phyloP scores from a whole-genome alignment of 1,140 invertebrate genomes.

The Panagrolaimus sp. region DNA sequence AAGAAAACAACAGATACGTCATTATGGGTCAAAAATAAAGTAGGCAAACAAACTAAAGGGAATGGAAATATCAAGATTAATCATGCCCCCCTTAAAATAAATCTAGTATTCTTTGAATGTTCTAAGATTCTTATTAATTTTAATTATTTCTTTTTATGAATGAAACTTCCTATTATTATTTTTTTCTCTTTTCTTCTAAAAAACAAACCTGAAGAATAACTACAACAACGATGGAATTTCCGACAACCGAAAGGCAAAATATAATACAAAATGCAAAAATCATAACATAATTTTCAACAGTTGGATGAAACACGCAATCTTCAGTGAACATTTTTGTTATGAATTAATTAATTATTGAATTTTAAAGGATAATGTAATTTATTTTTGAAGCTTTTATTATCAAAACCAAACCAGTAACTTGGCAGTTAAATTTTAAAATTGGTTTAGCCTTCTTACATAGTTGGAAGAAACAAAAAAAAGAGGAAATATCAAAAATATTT shows the following conservation, averaged over 20 bases:
- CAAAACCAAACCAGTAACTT: neutral
- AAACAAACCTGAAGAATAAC: conserved; percentile 46
- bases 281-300: conserved; percentile 47
- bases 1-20: too few species aligned
- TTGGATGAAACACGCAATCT: conserved; percentile 39
- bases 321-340: conserved; percentile 30
- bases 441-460: neutral
- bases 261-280: conserved; percentile 36
- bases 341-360: neutral
- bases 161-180: too few species aligned
- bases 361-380: neutral
- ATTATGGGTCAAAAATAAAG: too few species aligned
- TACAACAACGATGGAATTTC: conserved; percentile 49
- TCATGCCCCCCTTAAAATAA: too few species aligned
- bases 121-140: too few species aligned
- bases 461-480: neutral
- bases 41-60: too few species aligned
- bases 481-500: neutral
- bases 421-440: neutral
- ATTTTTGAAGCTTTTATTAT: neutral
- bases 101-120: too few species aligned
- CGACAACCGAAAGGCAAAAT: conserved; percentile 45
- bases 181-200: too few species aligned
- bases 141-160: too few species aligned
- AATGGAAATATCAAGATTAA: too few species aligned